Conservation (phyloP, 2,888 invertebrate genomes). For the Chrysolina haemoptera region DNA sequence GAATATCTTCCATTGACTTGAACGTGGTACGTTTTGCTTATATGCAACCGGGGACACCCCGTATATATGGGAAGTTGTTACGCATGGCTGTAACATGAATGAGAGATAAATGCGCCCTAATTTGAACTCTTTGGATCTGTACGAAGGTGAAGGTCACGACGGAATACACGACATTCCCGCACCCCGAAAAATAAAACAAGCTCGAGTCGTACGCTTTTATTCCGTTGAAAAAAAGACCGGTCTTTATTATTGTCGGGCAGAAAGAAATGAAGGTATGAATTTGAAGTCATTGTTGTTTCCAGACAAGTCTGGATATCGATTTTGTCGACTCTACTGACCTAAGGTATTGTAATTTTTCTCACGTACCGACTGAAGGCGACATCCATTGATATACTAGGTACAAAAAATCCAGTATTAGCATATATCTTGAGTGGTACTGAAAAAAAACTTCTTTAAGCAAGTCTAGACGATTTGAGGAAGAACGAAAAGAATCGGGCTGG, state of each 20-base stretch:
- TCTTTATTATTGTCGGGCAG: slow-evolving; percentile 34
- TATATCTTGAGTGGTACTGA: no score
- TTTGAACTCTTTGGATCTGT: slow-evolving; percentile 19
- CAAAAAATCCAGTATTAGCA: no score
- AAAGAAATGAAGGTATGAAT: slow-evolving; percentile 28
- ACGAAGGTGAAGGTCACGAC: slow-evolving; percentile 37
- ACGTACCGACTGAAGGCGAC: slow-evolving; percentile 23
- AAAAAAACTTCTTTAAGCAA: no score
- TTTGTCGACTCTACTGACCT: slow-evolving; percentile 35
- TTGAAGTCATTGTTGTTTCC: slow-evolving; percentile 18
- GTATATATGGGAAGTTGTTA: not conserved
- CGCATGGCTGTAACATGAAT: not conserved
- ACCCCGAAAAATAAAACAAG: slow-evolving; percentile 29
- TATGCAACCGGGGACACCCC: no score
- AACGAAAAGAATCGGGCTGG: no score
- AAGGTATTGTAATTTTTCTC: slow-evolving; percentile 34
- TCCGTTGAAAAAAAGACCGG: slow-evolving; percentile 35
- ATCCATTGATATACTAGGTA: not conserved
- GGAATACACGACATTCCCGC: slow-evolving; percentile 30
- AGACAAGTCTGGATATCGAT: slow-evolving; percentile 29
- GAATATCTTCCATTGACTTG: no score
- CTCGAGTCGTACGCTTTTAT: slow-evolving; percentile 35
- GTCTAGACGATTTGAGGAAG: no score
- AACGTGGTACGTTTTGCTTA: no score
- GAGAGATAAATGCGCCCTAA: slow-evolving; percentile 24